These are phyloP conservation scores for Acleris laterana DNA, from an alignment of 2,888 invertebrate species.

Conservation along the genomic window DNA sequence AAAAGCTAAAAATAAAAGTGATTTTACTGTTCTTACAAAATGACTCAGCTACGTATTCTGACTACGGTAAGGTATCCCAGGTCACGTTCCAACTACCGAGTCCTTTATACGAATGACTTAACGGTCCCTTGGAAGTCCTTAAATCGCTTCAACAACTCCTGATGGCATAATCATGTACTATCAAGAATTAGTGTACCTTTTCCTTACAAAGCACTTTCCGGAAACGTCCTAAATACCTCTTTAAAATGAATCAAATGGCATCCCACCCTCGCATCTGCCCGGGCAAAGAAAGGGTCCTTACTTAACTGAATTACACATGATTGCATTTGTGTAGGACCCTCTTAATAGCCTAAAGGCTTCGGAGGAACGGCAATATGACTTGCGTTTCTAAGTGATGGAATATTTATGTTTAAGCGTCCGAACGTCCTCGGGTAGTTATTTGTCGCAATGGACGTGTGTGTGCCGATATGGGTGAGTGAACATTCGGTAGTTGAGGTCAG, in stretches of 20 bases:
- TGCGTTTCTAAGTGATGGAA: constrained; percentile 22
- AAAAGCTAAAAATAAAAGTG: too few species aligned
- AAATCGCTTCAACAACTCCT: background rate
- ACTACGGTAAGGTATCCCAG: too few species aligned
- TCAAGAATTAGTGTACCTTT: background rate
- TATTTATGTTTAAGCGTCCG: constrained; percentile 25
- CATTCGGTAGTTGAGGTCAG: too few species aligned
- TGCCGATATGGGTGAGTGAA: background rate
- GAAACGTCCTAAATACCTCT: constrained; percentile 11
- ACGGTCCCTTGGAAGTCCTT: background rate
- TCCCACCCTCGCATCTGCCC: constrained; percentile 4
- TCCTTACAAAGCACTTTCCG: constrained; percentile 14
- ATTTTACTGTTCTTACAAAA: too few species aligned
- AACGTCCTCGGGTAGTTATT: background rate
- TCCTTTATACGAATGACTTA: background rate
- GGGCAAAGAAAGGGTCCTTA: constrained; percentile 30
- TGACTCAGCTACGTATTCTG: too few species aligned
- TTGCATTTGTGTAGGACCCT: constrained; percentile 29
- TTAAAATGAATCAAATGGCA: constrained; percentile 30
- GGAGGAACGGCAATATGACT: constrained; percentile 2
- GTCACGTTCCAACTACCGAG: too few species aligned
- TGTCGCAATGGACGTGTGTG: background rate
- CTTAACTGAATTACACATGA: constrained; percentile 36
- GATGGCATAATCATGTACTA: constrained; percentile 5
- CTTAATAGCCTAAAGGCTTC: constrained; percentile 15